Percentiles rank a stretch among this genome's conserved stretches.
Conservation (phyloP, 1,140 invertebrate genomes). For the Saccostrea echinata region DNA sequence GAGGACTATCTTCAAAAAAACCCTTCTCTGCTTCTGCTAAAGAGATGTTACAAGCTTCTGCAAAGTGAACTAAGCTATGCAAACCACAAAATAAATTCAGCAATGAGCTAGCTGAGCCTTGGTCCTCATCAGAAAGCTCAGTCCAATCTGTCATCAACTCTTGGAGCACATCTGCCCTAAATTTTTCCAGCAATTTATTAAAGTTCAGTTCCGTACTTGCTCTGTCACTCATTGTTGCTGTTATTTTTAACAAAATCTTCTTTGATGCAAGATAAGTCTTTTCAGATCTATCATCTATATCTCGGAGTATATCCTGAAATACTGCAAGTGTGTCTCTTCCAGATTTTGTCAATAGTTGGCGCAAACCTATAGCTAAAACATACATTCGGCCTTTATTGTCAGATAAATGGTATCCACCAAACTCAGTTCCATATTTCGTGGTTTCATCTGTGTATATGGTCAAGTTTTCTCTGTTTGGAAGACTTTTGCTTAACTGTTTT, state of each 20-base stretch:
- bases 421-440: conserved; percentile 55
- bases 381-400: conserved; percentile 48
- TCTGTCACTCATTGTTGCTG: conserved; percentile 13
- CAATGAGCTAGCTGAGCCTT: too few species aligned
- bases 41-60: too few species aligned
- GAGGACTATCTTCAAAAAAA: too few species aligned
- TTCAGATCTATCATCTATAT: conserved; percentile 1
- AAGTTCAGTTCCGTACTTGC: not conserved
- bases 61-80: too few species aligned
- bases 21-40: too few species aligned
- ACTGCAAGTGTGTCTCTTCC: too few species aligned
- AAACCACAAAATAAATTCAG: too few species aligned
- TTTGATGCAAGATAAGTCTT: not conserved
- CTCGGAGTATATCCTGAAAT: not conserved
- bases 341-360: conserved; percentile 55
- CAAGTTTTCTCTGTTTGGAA: conserved; percentile 50
- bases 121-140: too few species aligned
- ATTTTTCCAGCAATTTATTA: too few species aligned
- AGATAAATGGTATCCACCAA: conserved; percentile 53
- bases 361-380: conserved; percentile 56
- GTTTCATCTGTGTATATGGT: conserved; percentile 62
- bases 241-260: not conserved
- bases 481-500: conserved; percentile 47
- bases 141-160: too few species aligned
- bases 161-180: too few species aligned